Conservation (phyloP, 2,888 invertebrate species). For the Lasioglossum vierecki region DNA sequence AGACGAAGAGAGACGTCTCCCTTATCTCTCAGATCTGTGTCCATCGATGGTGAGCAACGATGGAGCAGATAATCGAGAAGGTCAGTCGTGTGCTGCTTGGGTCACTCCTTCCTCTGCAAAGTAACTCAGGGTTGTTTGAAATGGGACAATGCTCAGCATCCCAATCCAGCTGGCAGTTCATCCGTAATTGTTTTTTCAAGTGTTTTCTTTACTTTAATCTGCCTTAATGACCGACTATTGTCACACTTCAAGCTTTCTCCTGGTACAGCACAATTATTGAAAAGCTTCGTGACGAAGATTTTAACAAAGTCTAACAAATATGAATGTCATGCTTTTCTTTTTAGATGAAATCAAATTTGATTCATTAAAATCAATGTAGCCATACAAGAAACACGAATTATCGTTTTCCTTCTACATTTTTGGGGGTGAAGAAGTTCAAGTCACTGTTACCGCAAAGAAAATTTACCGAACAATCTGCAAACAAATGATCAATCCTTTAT, state of each 20-base stretch:
- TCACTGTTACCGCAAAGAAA: no score
- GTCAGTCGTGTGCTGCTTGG: background rate
- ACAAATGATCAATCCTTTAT: background rate
- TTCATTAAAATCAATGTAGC: no score
- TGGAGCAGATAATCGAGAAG: slow-evolving; percentile 1
- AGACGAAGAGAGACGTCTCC: background rate
- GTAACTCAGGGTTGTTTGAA: background rate
- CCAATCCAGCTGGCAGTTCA: background rate
- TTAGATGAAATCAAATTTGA: no score
- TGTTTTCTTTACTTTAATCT: no score
- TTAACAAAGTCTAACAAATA: no score
- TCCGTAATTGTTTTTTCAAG: background rate
- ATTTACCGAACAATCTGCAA: background rate
- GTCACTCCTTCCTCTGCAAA: background rate
- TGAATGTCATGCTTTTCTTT: no score
- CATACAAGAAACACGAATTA: no score
- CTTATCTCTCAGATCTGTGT: slow-evolving; percentile 43
- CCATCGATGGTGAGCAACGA: background rate
- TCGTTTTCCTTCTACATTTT: no score
- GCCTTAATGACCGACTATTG: background rate
- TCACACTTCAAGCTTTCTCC: background rate
- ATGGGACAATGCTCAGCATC: background rate
- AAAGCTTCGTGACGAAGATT: background rate
- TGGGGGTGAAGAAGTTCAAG: no score
- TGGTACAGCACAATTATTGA: background rate